Conservation (phyloP, 2,113 vertebrate species). For the Empidonax traillii region DNA sequence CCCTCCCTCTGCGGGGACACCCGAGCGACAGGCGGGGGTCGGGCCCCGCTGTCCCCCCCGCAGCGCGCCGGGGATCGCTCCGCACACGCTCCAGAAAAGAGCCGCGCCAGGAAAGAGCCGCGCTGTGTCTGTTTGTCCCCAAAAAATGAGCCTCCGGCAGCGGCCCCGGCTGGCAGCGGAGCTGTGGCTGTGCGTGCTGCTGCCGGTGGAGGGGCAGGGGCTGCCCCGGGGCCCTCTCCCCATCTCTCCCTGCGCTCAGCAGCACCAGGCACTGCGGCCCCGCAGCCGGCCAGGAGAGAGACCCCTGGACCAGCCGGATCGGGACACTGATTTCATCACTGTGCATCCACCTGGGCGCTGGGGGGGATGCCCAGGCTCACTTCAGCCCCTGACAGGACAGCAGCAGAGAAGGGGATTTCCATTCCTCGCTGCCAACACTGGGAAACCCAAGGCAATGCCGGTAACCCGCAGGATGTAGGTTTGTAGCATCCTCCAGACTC, state of each 20-base stretch:
- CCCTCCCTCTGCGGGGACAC: background rate
- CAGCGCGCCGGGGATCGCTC: background rate
- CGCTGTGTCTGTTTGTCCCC: background rate
- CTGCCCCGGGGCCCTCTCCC: background rate
- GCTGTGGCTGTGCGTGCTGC: background rate
- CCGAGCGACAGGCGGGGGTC: background rate
- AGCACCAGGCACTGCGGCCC: background rate
- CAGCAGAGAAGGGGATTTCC: background rate
- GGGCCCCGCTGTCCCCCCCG: background rate
- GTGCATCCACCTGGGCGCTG: background rate
- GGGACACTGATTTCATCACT: background rate
- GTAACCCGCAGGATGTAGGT: fast-evolving
- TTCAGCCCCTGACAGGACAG: background rate
- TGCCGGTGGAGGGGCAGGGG: background rate
- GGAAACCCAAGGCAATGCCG: background rate
- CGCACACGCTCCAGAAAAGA: background rate
- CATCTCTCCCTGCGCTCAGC: background rate
- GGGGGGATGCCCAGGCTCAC: background rate
- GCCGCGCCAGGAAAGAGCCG: background rate
- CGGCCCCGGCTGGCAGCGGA: background rate
- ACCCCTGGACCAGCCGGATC: background rate
- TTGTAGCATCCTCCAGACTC: background rate
- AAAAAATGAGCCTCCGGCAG: background rate
- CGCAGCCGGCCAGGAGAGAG: background rate
- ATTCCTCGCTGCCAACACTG: fast-evolving